Base-by-base conservation (phyloP, 2,113 vertebrate genomes). In the Dermatemys mawii region DNA sequence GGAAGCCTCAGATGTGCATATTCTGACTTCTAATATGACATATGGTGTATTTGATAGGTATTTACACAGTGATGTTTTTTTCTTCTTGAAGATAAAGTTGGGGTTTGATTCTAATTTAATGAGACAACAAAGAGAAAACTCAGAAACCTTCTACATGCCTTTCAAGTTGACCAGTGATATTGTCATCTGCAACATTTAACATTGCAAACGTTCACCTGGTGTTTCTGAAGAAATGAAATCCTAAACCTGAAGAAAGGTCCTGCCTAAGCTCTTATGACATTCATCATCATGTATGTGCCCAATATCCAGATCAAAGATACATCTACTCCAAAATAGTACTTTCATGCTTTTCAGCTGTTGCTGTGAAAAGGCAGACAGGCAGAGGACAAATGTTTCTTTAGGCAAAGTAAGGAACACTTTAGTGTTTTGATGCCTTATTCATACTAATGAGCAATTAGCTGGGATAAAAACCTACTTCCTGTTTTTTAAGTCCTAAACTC, bases 201-300 rank as follows among this genome's bases (percentile, higher is more conserved):
- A 16, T 11, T 13, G 35, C 1, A 1, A 54, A 38, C 17, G 27
- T 19, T 11, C 35, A 1, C 0, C 4, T 11, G 73, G 53, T 26
- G 26, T 19, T 19, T 27, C 16, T 1, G 14, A 51, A 32, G 41
- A 22, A n/a, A 35, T 4, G 13, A 10, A 22, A 54, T 26, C 11
- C 19, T 29, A 2, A 19, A 13, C 19, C 41, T 35, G 76, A 14
- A 41, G 73, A 50, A 88, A 5, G 8, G 35, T n/a, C 26, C 29
- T 60, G 16, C 57, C 57, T 32, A 60, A 32, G 57, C 57, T 60
- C 29, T 16, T 35, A 14, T 32, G 57, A 60, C 3, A 60, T 60
- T 7, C 49, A 5, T n/a, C 24, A 32, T 6, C 17, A 2, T 4
- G 26, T 0, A 12, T 32, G 0, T 5, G 67, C 4, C 54, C 54